A percentile compares a stretch with the other conserved stretches of the same genome.
phyloP scores from a whole-genome alignment of 2,888 invertebrate genomes.

The Drosophila formosana region DNA sequence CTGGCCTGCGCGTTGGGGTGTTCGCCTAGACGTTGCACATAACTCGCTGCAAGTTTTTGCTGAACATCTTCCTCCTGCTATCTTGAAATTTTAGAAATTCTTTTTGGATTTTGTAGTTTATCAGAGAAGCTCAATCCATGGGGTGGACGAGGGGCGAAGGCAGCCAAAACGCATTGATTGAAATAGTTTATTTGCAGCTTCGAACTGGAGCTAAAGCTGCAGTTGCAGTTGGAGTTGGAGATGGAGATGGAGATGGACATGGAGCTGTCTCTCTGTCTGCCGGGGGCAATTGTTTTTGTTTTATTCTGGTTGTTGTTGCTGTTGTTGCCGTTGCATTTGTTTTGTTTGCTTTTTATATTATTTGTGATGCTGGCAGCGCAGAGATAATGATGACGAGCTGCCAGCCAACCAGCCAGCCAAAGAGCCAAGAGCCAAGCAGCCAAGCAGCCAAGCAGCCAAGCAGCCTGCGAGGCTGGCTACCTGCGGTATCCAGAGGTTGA shows the following conservation, averaged over 20 bases:
- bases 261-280: conserved; percentile 35
- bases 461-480: conserved; percentile 24
- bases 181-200: conserved; percentile 79
- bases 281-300: conserved; percentile 44
- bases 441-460: conserved; percentile 24
- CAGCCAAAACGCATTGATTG: conserved; percentile 69
- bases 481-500: conserved; percentile 21
- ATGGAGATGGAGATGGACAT: conserved; percentile 3
- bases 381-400: conserved; percentile 81
- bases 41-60: too few species aligned
- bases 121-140: too few species aligned
- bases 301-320: conserved; percentile 28
- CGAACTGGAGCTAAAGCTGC: conserved; percentile 41
- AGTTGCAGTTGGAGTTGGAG: not conserved
- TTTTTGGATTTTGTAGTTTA: not conserved
- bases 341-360: conserved; percentile 69
- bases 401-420: conserved; percentile 41
- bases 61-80: too few species aligned
- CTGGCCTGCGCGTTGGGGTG: too few species aligned
- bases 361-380: conserved; percentile 79
- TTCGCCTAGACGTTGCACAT: too few species aligned
- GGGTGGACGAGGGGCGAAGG: conserved; percentile 4
- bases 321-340: conserved; percentile 28
- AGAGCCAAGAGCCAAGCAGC: conserved; percentile 1
- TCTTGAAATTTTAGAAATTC: too few species aligned